These are phyloP conservation scores for Orchesella cincta DNA, from an alignment of 1,140 invertebrate genomes.

Conservation along the genomic window DNA sequence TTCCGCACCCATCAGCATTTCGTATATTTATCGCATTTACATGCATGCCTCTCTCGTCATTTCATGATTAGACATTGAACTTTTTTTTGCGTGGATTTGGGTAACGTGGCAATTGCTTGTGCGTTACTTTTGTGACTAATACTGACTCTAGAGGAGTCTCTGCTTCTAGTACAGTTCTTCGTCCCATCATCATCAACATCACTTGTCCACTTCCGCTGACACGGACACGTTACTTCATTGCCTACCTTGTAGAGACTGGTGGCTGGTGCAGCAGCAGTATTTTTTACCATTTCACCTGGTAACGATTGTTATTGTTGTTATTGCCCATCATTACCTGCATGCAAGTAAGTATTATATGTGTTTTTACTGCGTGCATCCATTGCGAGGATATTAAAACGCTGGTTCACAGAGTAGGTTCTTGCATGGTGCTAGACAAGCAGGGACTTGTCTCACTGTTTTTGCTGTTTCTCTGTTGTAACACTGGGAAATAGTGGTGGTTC, in stretches of 20 bases:
- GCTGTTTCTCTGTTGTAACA: background rate
- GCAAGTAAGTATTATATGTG: background rate
- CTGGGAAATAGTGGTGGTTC: background rate
- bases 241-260: background rate
- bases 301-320: conserved; percentile 18
- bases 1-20: too few species aligned
- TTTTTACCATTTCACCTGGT: background rate
- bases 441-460: background rate
- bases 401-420: too few species aligned
- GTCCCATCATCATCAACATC: background rate
- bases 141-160: too few species aligned
- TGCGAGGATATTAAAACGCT: too few species aligned
- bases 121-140: too few species aligned
- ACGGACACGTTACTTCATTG: background rate
- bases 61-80: too few species aligned
- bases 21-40: too few species aligned
- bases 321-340: background rate
- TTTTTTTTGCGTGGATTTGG: too few species aligned
- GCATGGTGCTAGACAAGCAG: background rate
- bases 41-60: too few species aligned
- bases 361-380: too few species aligned
- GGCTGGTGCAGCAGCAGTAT: background rate
- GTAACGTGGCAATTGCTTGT: too few species aligned
- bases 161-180: background rate
- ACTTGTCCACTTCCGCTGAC: conserved; percentile 16